Conservation (phyloP, 2,888 invertebrate genomes). For the Amblyjoppa proteus region DNA sequence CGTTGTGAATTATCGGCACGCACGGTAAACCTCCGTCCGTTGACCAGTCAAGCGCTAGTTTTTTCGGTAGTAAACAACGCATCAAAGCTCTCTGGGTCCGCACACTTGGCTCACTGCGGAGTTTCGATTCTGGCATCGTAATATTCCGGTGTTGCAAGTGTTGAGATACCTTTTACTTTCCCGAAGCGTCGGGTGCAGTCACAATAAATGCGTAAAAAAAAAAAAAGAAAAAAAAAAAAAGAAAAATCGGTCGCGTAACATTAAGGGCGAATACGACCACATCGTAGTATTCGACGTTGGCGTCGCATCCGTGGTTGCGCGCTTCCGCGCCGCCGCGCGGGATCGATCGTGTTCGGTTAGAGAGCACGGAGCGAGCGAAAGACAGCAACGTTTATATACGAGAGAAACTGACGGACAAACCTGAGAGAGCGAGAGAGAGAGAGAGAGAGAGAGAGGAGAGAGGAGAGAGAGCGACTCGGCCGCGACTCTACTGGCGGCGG, state of each 20-base stretch:
- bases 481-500: not conserved
- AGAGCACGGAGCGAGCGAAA: conserved; percentile 60
- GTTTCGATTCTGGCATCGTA: not conserved
- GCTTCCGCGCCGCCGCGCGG: conserved; percentile 56
- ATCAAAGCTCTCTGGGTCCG: too few species aligned
- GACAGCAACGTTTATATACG: conserved; percentile 10
- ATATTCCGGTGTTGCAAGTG: not conserved
- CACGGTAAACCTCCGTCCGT: too few species aligned
- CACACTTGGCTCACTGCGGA: too few species aligned
- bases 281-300: conserved; percentile 14
- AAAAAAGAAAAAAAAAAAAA: not conserved
- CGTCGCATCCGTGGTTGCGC: conserved; percentile 36
- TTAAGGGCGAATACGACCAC: not conserved
- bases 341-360: conserved; percentile 62
- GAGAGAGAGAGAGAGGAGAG: not conserved
- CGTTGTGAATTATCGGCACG: too few species aligned
- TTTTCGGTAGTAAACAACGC: too few species aligned
- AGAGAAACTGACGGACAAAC: conserved; percentile 15
- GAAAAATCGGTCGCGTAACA: not conserved
- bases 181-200: not conserved
- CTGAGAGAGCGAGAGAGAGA: not conserved
- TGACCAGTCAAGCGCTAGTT: too few species aligned
- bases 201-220: not conserved
- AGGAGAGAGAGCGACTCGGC: not conserved
- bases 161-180: not conserved